Base-by-base conservation (phyloP, 2,888 invertebrate species). In the Metallyticus violacea region DNA sequence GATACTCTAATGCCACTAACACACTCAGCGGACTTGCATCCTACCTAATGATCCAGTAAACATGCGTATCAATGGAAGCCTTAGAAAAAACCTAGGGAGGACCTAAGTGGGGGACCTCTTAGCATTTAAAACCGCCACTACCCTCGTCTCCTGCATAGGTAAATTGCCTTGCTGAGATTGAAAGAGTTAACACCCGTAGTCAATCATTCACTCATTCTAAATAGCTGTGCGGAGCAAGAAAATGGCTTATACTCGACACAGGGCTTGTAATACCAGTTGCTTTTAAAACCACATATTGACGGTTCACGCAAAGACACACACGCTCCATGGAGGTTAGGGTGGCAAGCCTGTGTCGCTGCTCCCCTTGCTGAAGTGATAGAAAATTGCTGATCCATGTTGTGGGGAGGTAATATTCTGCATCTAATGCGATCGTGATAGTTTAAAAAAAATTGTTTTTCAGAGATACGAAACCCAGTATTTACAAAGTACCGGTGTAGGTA, bases 151-250 rank as follows among this genome's bases (percentile, higher is more conserved):
- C 4, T 62, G 40, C 40, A 3, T 62, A 62, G 40, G 76, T 27
- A 82, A 26, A 82, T 76, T 82, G 82, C 30, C 81, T 82, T 7
- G 77, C 83, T 76, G 76, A 78, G 28, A 9, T 28, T 83, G 83
- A 83, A 83, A 83, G 83, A 83, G 77, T 83, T 83, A 26, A 62
- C 40, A 62, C 40, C 40, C 40, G 40, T 62, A 62, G 76, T 83
- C 83, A 77, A 83, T 83, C 83, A 77, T 77, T 83, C 83, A 76
- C 77, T 83, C 77, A 83, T 28, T 83, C 83, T 15, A 62, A 62
- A 62, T 62, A 62, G 40, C 40, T 62, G 40, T 15, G 40, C 15
- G 40, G 40, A 62, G 40, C 1, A 7, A 62, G 40, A 62, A 62
- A 62, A 62, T 62, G 22, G 40, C 40, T 62, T 9, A 62, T 62